Evolutionary conservation across 2,113 vertebrate genomes (phyloP).

Genomic region (Pseudopodoces humilis): DNA sequence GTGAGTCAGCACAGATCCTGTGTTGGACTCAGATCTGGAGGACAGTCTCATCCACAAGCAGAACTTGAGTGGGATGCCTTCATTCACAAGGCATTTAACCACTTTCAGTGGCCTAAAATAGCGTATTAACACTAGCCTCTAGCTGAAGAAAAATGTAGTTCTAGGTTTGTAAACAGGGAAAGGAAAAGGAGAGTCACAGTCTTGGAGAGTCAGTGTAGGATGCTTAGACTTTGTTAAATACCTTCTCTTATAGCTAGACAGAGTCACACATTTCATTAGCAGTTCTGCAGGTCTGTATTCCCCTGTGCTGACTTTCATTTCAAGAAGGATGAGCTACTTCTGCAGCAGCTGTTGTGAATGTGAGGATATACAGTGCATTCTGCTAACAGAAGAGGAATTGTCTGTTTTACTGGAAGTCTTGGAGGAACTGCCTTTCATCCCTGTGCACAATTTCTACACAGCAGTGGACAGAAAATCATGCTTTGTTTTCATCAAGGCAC

Average conservation of each 20-base stretch:
- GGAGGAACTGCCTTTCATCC: conserved; percentile 7
- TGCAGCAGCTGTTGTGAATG: background rate
- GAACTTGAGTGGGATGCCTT: background rate
- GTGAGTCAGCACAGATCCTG: background rate
- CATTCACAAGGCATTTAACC: background rate
- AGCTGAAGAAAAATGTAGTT: background rate
- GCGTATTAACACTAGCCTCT: background rate
- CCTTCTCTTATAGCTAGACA: background rate
- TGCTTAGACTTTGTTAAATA: background rate
- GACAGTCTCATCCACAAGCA: background rate
- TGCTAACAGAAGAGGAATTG: conserved; percentile 36
- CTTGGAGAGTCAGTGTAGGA: background rate
- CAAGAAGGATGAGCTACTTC: background rate
- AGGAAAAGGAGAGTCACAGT: background rate
- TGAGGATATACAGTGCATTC: background rate
- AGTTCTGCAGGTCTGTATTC: background rate
- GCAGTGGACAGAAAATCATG: background rate
- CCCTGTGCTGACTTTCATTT: background rate
- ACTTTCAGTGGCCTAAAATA: background rate
- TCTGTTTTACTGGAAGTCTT: background rate
- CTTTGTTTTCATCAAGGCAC: conserved; percentile 24
- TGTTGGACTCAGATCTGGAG: background rate
- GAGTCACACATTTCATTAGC: background rate
- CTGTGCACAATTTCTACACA: conserved; percentile 18
- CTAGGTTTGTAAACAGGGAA: background rate